Evolutionary conservation across 1,140 invertebrate genomes (phyloP).

Genomic region (Oncopeltus fasciatus): DNA sequence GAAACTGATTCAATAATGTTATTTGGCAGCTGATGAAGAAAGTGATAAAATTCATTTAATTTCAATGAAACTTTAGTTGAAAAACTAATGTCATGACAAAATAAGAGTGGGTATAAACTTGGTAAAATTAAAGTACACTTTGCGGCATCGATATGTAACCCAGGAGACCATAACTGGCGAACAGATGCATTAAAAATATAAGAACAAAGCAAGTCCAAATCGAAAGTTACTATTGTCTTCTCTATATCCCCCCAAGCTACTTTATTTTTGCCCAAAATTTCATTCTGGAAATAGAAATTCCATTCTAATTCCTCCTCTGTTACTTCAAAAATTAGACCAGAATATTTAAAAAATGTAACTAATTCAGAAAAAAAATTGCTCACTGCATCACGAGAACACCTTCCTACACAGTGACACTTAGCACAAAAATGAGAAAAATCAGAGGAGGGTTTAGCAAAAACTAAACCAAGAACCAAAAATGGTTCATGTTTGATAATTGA

Average conservation of each 20-base stretch:
- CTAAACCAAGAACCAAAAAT: neutral
- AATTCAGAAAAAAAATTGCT: neutral
- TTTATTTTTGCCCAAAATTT: neutral
- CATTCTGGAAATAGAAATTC: neutral
- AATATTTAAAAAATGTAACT: neutral
- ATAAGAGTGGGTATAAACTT: slow-evolving; percentile 25
- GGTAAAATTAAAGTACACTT: neutral
- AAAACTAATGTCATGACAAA: slow-evolving; percentile 31
- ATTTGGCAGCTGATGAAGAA: slow-evolving; percentile 30
- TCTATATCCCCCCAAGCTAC: neutral
- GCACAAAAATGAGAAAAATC: neutral
- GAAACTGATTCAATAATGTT: slow-evolving; percentile 29
- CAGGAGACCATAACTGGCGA: neutral
- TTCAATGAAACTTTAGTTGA: slow-evolving; percentile 23
- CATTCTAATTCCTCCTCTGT: neutral
- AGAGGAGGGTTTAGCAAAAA: neutral
- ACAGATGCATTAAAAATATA: neutral
- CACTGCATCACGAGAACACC: neutral
- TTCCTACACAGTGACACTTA: neutral
- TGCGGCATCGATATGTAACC: neutral
- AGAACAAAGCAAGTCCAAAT: neutral
- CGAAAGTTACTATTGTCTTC: neutral
- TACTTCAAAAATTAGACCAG: neutral
- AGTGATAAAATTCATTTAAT: slow-evolving; percentile 26
- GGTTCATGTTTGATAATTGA: too few relatives aligned